Base-by-base conservation (phyloP, 2,113 vertebrate species). In the Tachycineta bicolor region DNA sequence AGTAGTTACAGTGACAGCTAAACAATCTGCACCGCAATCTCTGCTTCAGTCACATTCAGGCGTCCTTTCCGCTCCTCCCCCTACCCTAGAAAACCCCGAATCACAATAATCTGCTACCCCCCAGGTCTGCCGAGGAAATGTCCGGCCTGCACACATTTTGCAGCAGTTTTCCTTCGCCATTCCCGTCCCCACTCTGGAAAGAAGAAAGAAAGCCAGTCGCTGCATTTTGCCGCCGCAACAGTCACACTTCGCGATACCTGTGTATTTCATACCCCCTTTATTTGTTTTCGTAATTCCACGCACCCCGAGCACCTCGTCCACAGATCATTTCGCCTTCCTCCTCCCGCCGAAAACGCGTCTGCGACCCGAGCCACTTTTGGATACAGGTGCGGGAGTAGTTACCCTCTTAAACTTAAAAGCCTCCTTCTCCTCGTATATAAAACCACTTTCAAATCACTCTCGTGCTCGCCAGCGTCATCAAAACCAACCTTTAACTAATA, bases 11-110 rank as follows among this genome's bases (percentile, higher is more conserved):
- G 75, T 93, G 93, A 94, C 95, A 97, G 92, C 79, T 80, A 89
- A 96, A 90, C 76, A 88, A 89, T 82, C 88, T 83, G 44, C 80
- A 26, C 49, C 87, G 76, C 80, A 89, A 93, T 96, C 93, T 93
- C 83, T 68, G 55, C 88, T 95, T 94, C 83, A 63, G 75, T 89
- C 92, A 93, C 86, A 96, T 92, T 90, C 91, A 89, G 43, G 64
- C 73, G 33, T 74, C 85, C 89, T 94, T 92, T 93, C 89, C 34
- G 89, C 96, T 97, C 96, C 96, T 94, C 94, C 95, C 95, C 94
- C 71, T 90, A 69, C 71, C 52, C 80, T 81, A 95, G 89, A 90
- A 94, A 92, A 83, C 29, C 78, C 90, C 64, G 56, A 94, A 95
- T 60, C 92, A 81, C 87, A 59, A 77, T 74, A 86, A 94, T 81